These are phyloP conservation scores for Euwallacea fornicatus DNA, from an alignment of 1,140 invertebrate genomes.

Conservation along the genomic window DNA sequence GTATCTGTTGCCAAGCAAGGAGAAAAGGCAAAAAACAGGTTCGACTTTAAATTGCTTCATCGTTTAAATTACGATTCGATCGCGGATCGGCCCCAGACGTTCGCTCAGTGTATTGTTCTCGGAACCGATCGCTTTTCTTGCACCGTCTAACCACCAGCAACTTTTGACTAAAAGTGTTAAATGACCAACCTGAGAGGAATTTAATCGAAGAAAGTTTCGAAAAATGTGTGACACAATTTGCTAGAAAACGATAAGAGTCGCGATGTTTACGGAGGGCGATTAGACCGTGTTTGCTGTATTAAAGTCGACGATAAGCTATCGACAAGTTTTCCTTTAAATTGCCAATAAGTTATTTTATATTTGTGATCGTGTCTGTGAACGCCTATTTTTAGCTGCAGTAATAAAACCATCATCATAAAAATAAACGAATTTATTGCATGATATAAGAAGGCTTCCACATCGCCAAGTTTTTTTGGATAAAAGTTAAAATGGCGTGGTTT, in stretches of 20 bases:
- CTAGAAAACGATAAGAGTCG: not conserved
- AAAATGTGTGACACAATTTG: not conserved
- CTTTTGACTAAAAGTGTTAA: not conserved
- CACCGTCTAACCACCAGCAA: not conserved
- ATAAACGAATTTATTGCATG: not conserved
- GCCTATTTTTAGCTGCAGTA: not conserved
- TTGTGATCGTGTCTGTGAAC: not conserved
- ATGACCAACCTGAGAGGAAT: too few relatives aligned
- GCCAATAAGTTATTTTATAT: not conserved
- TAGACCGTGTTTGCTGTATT: too few relatives aligned
- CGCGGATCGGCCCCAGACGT: slow-evolving; percentile 15
- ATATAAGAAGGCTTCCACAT: not conserved
- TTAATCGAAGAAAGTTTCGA: too few relatives aligned
- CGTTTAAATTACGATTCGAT: slow-evolving; percentile 30
- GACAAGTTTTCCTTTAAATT: not conserved
- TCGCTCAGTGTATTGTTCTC: slow-evolving; percentile 21
- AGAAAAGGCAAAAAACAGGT: slow-evolving; percentile 13
- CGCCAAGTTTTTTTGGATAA: not conserved
- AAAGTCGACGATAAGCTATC: too few relatives aligned
- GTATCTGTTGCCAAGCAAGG: slow-evolving; percentile 27
- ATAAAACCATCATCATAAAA: not conserved
- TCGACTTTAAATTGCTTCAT: slow-evolving; percentile 29
- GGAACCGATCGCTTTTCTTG: slow-evolving; percentile 6
- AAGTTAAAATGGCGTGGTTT: not conserved
- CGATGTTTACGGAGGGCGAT: too few relatives aligned